These are phyloP conservation scores for Agapetus fuscipes DNA, from an alignment of 2,888 invertebrate species.

Conservation along the genomic window DNA sequence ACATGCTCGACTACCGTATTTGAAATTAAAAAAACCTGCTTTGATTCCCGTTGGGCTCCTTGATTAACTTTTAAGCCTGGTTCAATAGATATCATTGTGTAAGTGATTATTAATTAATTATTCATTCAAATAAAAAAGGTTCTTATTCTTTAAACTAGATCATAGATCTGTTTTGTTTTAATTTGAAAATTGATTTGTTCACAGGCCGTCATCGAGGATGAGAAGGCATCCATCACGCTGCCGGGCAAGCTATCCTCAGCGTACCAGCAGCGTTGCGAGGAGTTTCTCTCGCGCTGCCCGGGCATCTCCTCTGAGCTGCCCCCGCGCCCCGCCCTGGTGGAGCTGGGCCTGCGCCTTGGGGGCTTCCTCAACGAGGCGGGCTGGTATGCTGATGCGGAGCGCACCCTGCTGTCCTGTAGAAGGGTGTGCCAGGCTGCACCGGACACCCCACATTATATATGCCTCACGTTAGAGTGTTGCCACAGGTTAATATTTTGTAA, in stretches of 20 bases:
- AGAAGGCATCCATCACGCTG: no score
- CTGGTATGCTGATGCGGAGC: conserved; percentile 71
- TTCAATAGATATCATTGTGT: no score
- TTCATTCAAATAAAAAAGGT: no score
- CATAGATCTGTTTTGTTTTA: no score
- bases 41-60: no score
- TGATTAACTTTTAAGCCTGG: no score
- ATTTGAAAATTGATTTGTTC: conserved; percentile 17
- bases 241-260: conserved; percentile 32
- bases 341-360: conserved; percentile 53
- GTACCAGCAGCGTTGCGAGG: conserved; percentile 30
- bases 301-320: background rate
- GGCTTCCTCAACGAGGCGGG: conserved; percentile 83
- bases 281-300: background rate
- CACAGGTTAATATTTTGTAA: conserved; percentile 57
- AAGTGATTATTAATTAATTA: no score
- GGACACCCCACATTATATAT: conserved; percentile 47
- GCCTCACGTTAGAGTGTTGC: conserved; percentile 71
- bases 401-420: conserved; percentile 59
- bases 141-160: no score
- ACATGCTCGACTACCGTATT: no score
- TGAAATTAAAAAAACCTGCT: no score
- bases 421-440: conserved; percentile 49
- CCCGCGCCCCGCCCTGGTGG: conserved; percentile 41
- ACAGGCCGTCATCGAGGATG: conserved; percentile 42